These are phyloP conservation scores for Dendroctonus valens DNA, from an alignment of 1,140 invertebrate genomes.

Conservation along the genomic window DNA sequence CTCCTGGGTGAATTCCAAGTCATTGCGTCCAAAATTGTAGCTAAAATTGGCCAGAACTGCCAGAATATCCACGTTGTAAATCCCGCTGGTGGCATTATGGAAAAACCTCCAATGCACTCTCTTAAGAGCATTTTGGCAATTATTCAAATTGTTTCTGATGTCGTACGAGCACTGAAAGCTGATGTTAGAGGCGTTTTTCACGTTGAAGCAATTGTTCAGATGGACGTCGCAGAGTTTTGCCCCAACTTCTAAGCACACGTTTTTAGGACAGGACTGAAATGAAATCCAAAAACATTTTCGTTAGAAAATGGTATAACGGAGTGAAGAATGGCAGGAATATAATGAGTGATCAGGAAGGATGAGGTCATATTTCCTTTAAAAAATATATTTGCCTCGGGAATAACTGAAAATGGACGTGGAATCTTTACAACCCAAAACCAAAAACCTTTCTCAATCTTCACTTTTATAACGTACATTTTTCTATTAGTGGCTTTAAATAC, in stretches of 20 bases:
- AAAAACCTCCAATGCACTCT: slow-evolving; percentile 54
- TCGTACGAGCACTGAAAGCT: slow-evolving; percentile 30
- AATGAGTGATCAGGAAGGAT: too few species aligned
- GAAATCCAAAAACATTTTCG: too few species aligned
- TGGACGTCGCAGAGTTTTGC: slow-evolving; percentile 50
- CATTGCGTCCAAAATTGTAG: slow-evolving; percentile 27
- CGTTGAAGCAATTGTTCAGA: slow-evolving; percentile 41
- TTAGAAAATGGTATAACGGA: too few species aligned
- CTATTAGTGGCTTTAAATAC: too few species aligned
- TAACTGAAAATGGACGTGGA: too few species aligned
- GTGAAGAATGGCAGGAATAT: too few species aligned
- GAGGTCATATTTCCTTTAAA: too few species aligned
- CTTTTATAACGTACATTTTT: too few species aligned
- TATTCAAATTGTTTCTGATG: slow-evolving; percentile 29
- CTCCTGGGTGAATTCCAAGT: slow-evolving; percentile 52
- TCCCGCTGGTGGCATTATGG: slow-evolving; percentile 60
- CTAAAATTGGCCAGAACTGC: slow-evolving; percentile 52
- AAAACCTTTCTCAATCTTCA: too few species aligned
- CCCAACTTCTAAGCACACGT: slow-evolving; percentile 52
- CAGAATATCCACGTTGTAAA: slow-evolving; percentile 51
- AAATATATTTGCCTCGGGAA: too few species aligned
- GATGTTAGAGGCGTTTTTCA: slow-evolving; percentile 35
- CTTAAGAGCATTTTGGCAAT: slow-evolving; percentile 49
- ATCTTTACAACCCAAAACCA: too few species aligned
- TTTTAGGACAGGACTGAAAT: slow-evolving; percentile 52